These are phyloP conservation scores for Ceraclea dissimilis DNA, from an alignment of 2,888 invertebrate species.

Conservation along the genomic window DNA sequence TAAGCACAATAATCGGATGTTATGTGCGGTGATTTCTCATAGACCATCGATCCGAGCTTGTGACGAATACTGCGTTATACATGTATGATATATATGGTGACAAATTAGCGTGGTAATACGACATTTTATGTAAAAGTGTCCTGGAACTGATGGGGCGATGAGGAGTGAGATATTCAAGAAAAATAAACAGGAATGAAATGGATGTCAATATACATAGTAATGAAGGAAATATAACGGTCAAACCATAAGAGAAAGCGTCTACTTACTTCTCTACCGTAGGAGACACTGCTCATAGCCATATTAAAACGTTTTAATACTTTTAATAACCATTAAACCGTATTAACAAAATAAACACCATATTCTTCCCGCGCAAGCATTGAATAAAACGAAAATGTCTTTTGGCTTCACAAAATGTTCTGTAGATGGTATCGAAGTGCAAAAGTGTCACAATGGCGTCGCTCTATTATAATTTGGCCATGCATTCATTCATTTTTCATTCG, in stretches of 20 bases:
- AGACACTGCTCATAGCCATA: conserved; percentile 20
- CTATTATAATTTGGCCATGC: background rate
- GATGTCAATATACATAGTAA: background rate
- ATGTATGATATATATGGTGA: background rate
- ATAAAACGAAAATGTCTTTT: conserved; percentile 15
- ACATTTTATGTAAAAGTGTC: too few species aligned
- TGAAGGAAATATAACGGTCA: conserved; percentile 12
- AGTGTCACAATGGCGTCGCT: background rate
- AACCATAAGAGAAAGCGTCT: conserved; percentile 7
- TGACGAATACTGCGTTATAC: background rate
- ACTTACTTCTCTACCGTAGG: conserved; percentile 18
- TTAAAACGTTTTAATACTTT: conserved; percentile 8
- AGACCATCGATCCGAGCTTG: background rate
- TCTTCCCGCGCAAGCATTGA: conserved; percentile 21
- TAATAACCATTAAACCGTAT: background rate
- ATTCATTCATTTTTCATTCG: background rate
- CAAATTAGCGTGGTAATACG: too few species aligned
- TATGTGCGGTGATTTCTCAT: too few species aligned
- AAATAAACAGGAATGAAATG: background rate
- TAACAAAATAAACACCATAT: conserved; percentile 8
- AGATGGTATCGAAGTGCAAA: conserved; percentile 18
- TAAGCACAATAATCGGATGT: too few species aligned
- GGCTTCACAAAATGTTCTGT: conserved; percentile 23
- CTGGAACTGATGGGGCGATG: too few species aligned
- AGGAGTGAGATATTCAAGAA: background rate